phyloP scores from a whole-genome alignment of 2,888 invertebrate species.

The Drosophila subsilvestris region DNA sequence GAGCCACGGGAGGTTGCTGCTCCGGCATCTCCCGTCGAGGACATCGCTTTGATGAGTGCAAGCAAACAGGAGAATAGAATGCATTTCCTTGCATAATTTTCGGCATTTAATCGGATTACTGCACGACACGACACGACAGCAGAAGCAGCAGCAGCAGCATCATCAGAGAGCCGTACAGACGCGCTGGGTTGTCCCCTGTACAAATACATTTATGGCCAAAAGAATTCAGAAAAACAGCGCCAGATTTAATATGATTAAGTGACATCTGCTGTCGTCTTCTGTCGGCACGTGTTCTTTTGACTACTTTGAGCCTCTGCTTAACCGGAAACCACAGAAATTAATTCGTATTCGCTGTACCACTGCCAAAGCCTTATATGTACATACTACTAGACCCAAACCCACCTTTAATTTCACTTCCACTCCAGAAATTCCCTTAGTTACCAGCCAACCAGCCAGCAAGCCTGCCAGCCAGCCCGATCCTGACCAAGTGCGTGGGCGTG shows the following conservation, averaged over 20 bases:
- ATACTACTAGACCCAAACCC: too few relatives aligned
- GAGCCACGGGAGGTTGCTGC: conserved; percentile 11
- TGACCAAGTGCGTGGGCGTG: conserved; percentile 54
- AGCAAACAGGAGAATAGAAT: conserved; percentile 29
- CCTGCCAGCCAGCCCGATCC: conserved; percentile 26
- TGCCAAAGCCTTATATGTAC: too few relatives aligned
- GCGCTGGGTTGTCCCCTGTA: conserved; percentile 37
- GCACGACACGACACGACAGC: conserved; percentile 5
- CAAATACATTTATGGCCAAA: conserved; percentile 47
- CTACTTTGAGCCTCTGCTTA: conserved; percentile 1
- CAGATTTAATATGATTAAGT: conserved; percentile 69
- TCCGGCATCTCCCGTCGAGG: conserved; percentile 23
- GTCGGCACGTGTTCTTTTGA: conserved; percentile 5
- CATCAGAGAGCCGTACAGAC: neutral
- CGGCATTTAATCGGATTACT: conserved; percentile 70
- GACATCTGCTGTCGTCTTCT: conserved; percentile 43
- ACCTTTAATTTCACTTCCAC: neutral
- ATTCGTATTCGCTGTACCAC: neutral
- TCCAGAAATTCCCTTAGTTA: neutral
- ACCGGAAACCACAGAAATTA: conserved; percentile 29
- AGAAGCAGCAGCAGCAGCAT: neutral
- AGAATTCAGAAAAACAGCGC: conserved; percentile 26
- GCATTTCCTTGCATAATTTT: conserved; percentile 59
- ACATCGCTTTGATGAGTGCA: conserved; percentile 25
- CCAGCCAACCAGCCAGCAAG: neutral